Evolutionary conservation across 1,140 invertebrate species (phyloP).

Genomic region (Linepithema humile): DNA sequence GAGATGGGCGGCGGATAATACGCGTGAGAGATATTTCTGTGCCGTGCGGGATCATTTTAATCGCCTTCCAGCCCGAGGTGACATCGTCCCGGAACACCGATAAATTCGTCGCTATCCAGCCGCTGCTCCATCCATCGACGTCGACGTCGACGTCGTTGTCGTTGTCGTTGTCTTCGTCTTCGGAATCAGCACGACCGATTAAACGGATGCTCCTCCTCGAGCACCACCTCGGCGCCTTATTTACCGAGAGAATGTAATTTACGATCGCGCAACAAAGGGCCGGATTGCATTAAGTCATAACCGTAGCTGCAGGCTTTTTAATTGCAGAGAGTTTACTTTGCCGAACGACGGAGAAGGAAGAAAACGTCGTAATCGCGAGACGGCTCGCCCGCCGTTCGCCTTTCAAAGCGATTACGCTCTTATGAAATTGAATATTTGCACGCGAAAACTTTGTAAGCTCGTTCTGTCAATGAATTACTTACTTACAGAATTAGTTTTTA

Average conservation of each 20-base stretch:
- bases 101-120: slow-evolving; percentile 38
- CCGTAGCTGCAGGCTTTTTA: slow-evolving; percentile 24
- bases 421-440: slow-evolving; percentile 34
- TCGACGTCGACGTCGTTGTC: no score
- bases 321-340: slow-evolving; percentile 34
- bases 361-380: not conserved
- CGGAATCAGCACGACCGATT: slow-evolving; percentile 40
- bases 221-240: not conserved
- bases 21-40: slow-evolving; percentile 35
- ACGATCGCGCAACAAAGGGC: slow-evolving; percentile 26
- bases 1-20: slow-evolving; percentile 29
- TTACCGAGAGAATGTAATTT: slow-evolving; percentile 40
- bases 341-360: not conserved
- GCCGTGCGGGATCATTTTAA: slow-evolving; percentile 29
- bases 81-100: slow-evolving; percentile 1
- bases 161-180: no score
- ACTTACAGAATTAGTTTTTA: not conserved
- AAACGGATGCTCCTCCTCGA: not conserved
- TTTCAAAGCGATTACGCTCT: slow-evolving; percentile 24
- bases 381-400: not conserved
- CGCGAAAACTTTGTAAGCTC: not conserved
- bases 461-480: not conserved
- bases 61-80: slow-evolving; percentile 4
- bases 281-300: slow-evolving; percentile 46
- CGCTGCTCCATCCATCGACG: not conserved